Base-by-base conservation (phyloP, 2,888 invertebrate species). In the Cotesia congregata region DNA sequence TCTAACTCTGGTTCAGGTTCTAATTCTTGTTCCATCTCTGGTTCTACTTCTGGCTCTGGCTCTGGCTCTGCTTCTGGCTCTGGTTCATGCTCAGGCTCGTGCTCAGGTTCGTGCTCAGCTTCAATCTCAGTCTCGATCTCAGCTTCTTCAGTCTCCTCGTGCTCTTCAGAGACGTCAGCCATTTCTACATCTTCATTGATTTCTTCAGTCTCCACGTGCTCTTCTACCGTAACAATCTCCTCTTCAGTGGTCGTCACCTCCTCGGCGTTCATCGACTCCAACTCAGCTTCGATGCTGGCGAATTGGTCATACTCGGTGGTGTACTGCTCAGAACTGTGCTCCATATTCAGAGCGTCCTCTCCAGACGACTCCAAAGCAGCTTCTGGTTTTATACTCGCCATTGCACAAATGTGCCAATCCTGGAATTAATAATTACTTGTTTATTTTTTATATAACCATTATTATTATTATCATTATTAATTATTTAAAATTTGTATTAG, bases 281-380 rank as follows among this genome's bases (percentile, higher is more conserved):
- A 81, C 80, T 90, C 90, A 0, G 90, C 88, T 80, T 90, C 88
- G 75, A 90, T 89, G 74, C 87, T 88, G n/a, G 88, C 90, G 61
- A 90, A 85, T 12, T 89, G 86, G 78, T 90, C 90, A 80, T 90
- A 90, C 41, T 90, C 90, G 70, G 83, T 85, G 4, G 86, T 75
- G 78, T 87, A 89, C 67, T 88, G 88, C 75, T 89, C 90, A 1
- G 78, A 40, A 6, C 77, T 77, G 50, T 85, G 83, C 0, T 88
- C 82, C 7, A 89, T 78, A 65, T 82, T 84, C 67, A 90, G 79
- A 64, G 86, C 89, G 1, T 80, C 86, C 17, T 88, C 79, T 59
- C 84, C 83, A 72, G 87, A 67, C 1, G 87, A 83, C 72, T 89
- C 90, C 0, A 87, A 87, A 38, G 90, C 80, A 50, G 88, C 85